Conservation (phyloP, 1,140 invertebrate species). For the Charaxes varanes region DNA sequence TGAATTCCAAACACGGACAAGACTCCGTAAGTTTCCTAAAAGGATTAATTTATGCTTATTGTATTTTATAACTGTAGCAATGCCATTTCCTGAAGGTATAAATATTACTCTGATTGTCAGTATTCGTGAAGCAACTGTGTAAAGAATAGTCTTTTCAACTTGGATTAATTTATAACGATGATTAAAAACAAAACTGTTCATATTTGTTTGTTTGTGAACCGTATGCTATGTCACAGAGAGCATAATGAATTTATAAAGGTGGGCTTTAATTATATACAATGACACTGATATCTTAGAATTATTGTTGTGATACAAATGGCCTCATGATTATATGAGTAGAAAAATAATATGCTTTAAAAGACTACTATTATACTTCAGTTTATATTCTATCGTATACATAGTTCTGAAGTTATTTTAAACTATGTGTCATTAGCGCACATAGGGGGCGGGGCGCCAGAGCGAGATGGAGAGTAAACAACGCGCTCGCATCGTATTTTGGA, state of each 20-base stretch:
- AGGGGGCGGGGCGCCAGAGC: conserved; percentile 38
- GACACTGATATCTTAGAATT: no score
- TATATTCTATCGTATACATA: no score
- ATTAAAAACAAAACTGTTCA: conserved; percentile 44
- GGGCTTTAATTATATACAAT: no score
- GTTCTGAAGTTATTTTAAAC: no score
- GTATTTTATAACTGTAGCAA: conserved; percentile 42
- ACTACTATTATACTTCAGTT: no score
- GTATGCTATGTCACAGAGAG: conserved; percentile 43
- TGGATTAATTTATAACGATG: conserved; percentile 25
- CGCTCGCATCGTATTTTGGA: conserved; percentile 8
- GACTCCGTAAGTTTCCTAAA: conserved; percentile 81
- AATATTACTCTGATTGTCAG: conserved; percentile 9
- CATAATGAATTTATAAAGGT: conserved; percentile 25
- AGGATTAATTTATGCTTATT: conserved; percentile 72
- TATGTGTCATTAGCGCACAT: no score
- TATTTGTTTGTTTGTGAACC: conserved; percentile 59
- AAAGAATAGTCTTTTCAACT: not conserved
- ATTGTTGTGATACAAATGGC: no score
- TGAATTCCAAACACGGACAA: conserved; percentile 86
- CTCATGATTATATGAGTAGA: no score
- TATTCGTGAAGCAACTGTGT: not conserved
- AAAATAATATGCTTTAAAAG: no score
- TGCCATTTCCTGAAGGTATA: conserved; percentile 44
- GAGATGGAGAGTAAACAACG: conserved; percentile 42